phyloP scores from a whole-genome alignment of 1,140 invertebrate species.

The Lethocerus indicus region DNA sequence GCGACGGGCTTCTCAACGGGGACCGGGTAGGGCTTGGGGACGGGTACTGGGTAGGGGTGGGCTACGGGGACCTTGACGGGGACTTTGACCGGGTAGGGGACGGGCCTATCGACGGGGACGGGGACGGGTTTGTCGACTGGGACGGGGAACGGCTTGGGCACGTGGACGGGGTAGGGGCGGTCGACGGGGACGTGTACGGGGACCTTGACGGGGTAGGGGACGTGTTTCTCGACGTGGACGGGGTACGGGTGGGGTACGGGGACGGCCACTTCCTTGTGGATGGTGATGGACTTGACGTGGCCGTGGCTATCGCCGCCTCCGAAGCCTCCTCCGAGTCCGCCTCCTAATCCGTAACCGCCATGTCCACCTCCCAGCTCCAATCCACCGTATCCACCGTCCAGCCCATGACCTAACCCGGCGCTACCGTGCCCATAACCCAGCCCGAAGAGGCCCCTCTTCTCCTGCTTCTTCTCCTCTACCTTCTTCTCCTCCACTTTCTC shows the following conservation, averaged over 20 bases:
- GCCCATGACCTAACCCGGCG: not conserved
- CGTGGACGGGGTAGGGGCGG: constrained; percentile 38
- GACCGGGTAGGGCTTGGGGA: constrained; percentile 24
- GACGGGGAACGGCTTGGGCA: constrained; percentile 31
- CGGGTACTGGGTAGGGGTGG: constrained; percentile 34
- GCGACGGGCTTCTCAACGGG: constrained; percentile 41
- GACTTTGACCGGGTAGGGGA: constrained; percentile 25
- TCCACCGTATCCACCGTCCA: not conserved
- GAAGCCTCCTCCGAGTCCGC: constrained; percentile 11
- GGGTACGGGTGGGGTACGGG: constrained; percentile 20
- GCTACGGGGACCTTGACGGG: constrained; percentile 33
- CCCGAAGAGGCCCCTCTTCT: constrained; percentile 13
- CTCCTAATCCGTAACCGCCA: constrained; percentile 4
- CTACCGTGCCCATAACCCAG: constrained; percentile 14
- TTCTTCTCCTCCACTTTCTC: constrained; percentile 9
- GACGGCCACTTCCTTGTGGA: constrained; percentile 27
- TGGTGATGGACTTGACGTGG: constrained; percentile 27
- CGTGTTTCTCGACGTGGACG: constrained; percentile 34
- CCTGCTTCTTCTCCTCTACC: constrained; percentile 15
- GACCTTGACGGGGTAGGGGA: constrained; percentile 44
- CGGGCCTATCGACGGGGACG: constrained; percentile 37
- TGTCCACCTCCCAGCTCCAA: not conserved
- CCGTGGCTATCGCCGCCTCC: constrained; percentile 19
- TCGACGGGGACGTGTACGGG: constrained; percentile 39
- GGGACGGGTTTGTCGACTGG: constrained; percentile 35